A percentile compares a stretch with the other conserved stretches of the same genome.
Conservation (phyloP, 2,888 invertebrate genomes). For the Malthinus flaveolus region DNA sequence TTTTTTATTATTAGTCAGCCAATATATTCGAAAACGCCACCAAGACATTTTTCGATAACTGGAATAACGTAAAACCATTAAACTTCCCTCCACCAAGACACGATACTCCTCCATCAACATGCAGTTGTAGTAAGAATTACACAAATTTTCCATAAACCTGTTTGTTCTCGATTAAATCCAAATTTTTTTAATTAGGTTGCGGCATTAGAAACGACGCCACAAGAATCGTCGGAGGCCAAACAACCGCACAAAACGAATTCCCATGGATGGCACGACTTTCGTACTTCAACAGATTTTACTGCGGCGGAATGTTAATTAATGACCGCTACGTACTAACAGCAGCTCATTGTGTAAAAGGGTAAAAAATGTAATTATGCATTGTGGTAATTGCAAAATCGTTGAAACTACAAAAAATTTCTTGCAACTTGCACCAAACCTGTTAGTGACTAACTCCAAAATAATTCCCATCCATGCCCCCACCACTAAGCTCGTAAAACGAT, state of each 20-base stretch:
- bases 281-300: slow-evolving; percentile 88
- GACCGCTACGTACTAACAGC: slow-evolving; percentile 87
- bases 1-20: neutral
- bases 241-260: slow-evolving; percentile 76
- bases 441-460: slow-evolving; percentile 1
- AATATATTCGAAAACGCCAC: too few relatives aligned
- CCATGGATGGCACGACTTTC: slow-evolving; percentile 89
- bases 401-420: too few relatives aligned
- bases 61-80: slow-evolving; percentile 40
- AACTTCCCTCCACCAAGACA: slow-evolving; percentile 64
- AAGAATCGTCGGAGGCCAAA: slow-evolving; percentile 80
- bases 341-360: slow-evolving; percentile 91
- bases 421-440: neutral
- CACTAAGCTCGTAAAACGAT: neutral
- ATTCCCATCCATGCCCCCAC: neutral
- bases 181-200: slow-evolving; percentile 66
- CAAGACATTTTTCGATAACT: neutral
- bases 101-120: slow-evolving; percentile 59
- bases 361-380: slow-evolving; percentile 30
- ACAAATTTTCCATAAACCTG: slow-evolving; percentile 2
- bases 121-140: slow-evolving; percentile 67
- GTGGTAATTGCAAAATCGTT: too few relatives aligned
- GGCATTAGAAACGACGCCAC: slow-evolving; percentile 81
- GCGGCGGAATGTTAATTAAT: slow-evolving; percentile 85
- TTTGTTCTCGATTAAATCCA: neutral